A percentile compares a stretch with the other conserved stretches of the same genome.
These are phyloP conservation scores for Leptodactylus fallax DNA, from an alignment of 2,797 vertebrate species.

Conservation along the genomic window DNA sequence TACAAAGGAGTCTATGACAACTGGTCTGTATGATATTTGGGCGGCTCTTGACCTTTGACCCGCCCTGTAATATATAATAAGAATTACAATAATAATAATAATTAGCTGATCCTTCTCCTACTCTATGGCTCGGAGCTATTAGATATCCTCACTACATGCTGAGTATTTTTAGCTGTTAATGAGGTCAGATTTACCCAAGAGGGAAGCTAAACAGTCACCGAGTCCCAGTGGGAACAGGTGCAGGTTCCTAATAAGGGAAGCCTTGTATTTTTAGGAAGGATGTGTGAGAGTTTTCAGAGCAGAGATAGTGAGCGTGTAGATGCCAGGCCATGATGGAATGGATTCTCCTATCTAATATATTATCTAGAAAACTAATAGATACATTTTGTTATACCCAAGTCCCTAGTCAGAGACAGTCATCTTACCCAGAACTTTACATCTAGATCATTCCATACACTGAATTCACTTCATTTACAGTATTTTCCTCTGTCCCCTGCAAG, in stretches of 20 bases:
- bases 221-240: slow-evolving; percentile 40
- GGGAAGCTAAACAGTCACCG: not conserved
- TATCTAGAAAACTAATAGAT: not conserved
- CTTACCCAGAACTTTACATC: not conserved
- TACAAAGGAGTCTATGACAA: not conserved
- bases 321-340: not conserved
- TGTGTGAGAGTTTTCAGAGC: not conserved
- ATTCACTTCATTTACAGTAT: not conserved
- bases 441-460: not conserved
- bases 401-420: not conserved
- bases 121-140: not conserved
- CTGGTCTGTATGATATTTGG: not conserved
- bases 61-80: not conserved
- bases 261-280: not conserved
- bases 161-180: slow-evolving; percentile 46
- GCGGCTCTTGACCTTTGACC: not conserved
- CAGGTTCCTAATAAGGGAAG: slow-evolving; percentile 16
- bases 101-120: not conserved
- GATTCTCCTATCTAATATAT: not conserved
- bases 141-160: not conserved
- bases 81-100: not conserved
- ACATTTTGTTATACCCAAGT: not conserved
- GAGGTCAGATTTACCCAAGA: slow-evolving; percentile 37
- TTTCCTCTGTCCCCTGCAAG: no score
- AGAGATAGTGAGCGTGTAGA: not conserved